phyloP scores from a whole-genome alignment of 64 coral and sea anemone species.

The Pocillopora damicornis region DNA sequence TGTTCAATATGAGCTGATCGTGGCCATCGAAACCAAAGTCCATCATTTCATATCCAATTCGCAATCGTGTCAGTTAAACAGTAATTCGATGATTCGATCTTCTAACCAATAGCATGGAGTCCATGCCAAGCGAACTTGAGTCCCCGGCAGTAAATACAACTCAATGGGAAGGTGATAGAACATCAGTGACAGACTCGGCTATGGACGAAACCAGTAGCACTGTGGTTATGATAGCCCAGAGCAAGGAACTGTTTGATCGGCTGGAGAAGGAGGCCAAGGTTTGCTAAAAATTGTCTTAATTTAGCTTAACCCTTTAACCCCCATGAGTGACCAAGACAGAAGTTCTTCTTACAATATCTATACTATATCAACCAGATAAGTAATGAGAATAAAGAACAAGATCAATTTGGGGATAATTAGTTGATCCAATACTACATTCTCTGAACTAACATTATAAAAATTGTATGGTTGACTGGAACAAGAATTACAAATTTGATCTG shows the following conservation, averaged over 20 bases:
- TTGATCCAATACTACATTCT: too few species aligned
- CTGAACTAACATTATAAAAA: too few species aligned
- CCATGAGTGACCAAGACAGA: not conserved
- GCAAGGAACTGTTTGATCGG: slow-evolving; percentile 34
- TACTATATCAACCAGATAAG: too few species aligned
- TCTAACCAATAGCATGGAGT: not conserved
- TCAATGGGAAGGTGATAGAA: not conserved
- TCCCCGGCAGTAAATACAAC: not conserved
- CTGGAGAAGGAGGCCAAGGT: slow-evolving; percentile 37
- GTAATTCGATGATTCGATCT: not conserved
- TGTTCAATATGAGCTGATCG: not conserved
- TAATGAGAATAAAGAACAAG: too few species aligned
- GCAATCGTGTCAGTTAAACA: too few species aligned
- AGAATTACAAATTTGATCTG: too few species aligned
- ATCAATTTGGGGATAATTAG: too few species aligned
- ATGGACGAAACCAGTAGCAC: slow-evolving; percentile 43
- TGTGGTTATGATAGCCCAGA: slow-evolving; percentile 38
- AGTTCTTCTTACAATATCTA: not conserved
- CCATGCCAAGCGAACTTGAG: not conserved
- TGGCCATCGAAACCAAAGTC: too few species aligned
- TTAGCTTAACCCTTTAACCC: not conserved
- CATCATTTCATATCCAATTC: not conserved
- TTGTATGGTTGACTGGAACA: too few species aligned
- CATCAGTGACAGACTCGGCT: not conserved
- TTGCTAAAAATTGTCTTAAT: not conserved